phyloP scores from a whole-genome alignment of 2,888 invertebrate species.

The Drosophila subsilvestris region DNA sequence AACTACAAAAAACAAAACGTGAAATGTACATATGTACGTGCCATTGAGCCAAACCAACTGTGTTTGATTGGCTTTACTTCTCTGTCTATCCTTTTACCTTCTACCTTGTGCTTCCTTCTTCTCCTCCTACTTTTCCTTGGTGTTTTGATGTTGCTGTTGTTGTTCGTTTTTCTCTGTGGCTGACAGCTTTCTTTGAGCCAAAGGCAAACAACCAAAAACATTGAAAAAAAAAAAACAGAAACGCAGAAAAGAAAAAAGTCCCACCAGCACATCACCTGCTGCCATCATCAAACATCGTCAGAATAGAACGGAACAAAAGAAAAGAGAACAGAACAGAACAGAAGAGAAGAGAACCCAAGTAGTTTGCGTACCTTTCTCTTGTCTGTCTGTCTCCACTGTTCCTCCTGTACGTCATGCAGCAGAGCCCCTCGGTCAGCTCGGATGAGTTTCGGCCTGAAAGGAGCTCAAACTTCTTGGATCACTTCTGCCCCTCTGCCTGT shows the following conservation, averaged over 20 bases:
- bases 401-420: no score
- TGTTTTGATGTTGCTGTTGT: constrained; percentile 26
- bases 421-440: no score
- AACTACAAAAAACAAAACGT: constrained; percentile 1
- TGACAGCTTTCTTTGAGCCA: constrained; percentile 36
- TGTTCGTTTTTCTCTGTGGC: constrained; percentile 27
- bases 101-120: not conserved
- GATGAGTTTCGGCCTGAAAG: no score
- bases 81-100: constrained; percentile 13
- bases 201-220: constrained; percentile 5
- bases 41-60: constrained; percentile 34
- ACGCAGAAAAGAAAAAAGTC: constrained; percentile 26
- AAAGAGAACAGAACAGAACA: not conserved
- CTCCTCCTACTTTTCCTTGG: not conserved
- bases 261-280: constrained; percentile 28
- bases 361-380: not conserved
- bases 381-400: not conserved
- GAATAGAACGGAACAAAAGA: not conserved
- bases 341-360: not conserved
- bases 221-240: no score
- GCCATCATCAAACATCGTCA: no score
- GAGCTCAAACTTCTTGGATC: no score
- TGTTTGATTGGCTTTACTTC: constrained; percentile 41
- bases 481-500: no score
- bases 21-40: constrained; percentile 2